Evolutionary conservation across 2,888 invertebrate genomes (phyloP).

Genomic region (Pammene fasciana): DNA sequence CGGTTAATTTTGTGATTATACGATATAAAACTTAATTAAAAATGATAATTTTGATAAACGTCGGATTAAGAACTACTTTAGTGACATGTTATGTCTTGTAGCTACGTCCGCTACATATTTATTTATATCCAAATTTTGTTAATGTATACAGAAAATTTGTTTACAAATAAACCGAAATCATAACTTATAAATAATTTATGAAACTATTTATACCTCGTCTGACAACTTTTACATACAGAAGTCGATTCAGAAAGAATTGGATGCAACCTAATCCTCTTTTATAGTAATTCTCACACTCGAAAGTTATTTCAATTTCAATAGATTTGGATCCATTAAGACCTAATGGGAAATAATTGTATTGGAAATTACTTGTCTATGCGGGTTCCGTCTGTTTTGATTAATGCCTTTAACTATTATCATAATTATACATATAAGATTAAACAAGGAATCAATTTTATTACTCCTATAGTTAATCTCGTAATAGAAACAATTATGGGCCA

Average conservation of each 20-base stretch:
- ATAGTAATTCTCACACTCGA: constrained; percentile 4
- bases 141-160: neutral
- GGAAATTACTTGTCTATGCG: constrained; percentile 7
- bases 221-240: constrained; percentile 6
- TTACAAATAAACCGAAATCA: constrained; percentile 6
- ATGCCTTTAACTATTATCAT: neutral
- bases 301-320: constrained; percentile 19
- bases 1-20: neutral
- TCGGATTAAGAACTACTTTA: too few species aligned
- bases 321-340: constrained; percentile 28
- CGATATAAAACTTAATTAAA: neutral
- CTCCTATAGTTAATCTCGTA: neutral
- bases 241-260: constrained; percentile 8
- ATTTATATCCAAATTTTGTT: neutral
- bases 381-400: constrained; percentile 20
- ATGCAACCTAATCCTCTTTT: constrained; percentile 7
- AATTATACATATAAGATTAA: neutral
- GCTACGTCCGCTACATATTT: neutral
- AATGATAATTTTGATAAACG: neutral
- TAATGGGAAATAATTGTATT: constrained; percentile 31
- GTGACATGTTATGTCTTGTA: neutral
- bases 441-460: neutral
- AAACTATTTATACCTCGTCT: too few species aligned
- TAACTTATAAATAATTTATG: constrained; percentile 1
- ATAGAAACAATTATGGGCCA: too few species aligned